Percentiles rank a stretch among this genome's conserved stretches.
Evolutionary conservation across 2,113 vertebrate genomes (phyloP).

Genomic region (Sphyrna mokarran): DNA sequence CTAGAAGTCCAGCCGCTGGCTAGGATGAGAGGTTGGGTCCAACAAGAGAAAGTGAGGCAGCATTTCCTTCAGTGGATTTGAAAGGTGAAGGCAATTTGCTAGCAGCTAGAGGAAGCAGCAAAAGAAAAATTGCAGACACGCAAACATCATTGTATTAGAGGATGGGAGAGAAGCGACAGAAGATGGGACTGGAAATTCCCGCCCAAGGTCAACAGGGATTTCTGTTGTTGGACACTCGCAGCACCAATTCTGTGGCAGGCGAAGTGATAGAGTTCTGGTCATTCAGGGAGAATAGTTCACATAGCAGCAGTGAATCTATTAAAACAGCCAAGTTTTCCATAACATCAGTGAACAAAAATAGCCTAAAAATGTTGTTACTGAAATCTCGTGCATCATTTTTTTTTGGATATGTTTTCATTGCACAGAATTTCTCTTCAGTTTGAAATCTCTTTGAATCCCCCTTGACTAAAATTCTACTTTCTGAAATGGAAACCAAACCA

Average conservation of each 20-base stretch:
- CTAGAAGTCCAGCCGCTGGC: not conserved
- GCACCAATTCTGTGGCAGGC: too few species aligned
- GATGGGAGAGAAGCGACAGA: not conserved
- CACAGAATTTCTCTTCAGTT: not conserved
- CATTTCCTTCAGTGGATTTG: not conserved
- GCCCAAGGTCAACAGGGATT: too few species aligned
- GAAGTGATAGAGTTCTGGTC: too few species aligned
- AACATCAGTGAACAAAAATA: not conserved
- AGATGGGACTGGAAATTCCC: not conserved
- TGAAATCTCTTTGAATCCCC: not conserved
- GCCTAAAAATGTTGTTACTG: not conserved
- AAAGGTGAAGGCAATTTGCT: not conserved
- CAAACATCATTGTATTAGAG: not conserved
- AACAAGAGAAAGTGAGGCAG: not conserved
- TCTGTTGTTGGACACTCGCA: too few species aligned
- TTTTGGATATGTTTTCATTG: not conserved
- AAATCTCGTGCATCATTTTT: not conserved
- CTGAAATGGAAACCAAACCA: not conserved
- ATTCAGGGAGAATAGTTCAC: not conserved
- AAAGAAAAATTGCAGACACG: not conserved
- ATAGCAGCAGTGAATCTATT: not conserved
- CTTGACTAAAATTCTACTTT: not conserved
- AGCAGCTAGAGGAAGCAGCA: not conserved
- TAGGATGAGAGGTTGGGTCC: not conserved
- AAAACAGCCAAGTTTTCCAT: not conserved